phyloP scores from a whole-genome alignment of 53 echinoderm and acorn worm species.

The Stichopus horrens region DNA sequence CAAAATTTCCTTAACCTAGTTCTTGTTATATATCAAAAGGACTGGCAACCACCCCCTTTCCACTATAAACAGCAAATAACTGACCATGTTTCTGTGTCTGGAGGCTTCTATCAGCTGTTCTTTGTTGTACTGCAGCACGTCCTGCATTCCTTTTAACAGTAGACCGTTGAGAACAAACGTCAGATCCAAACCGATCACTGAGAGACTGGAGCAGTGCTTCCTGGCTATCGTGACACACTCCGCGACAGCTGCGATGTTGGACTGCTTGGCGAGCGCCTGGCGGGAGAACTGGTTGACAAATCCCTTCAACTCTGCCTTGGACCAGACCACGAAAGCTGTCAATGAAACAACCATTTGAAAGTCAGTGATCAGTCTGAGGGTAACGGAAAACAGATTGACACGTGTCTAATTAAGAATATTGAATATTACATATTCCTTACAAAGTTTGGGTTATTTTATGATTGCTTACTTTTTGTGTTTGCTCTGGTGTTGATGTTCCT shows the following conservation, averaged over 20 bases:
- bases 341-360: not conserved
- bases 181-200: slow-evolving; percentile 82
- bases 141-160: slow-evolving; percentile 77
- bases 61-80: slow-evolving; percentile 5
- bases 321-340: slow-evolving; percentile 94
- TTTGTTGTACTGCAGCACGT: slow-evolving; percentile 82
- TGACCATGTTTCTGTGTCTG: slow-evolving; percentile 87
- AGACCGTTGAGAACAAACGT: slow-evolving; percentile 87
- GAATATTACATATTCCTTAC: too few species aligned
- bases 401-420: too few species aligned
- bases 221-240: slow-evolving; percentile 89
- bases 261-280: slow-evolving; percentile 94
- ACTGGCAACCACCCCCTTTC: too few species aligned
- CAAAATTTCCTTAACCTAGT: too few species aligned
- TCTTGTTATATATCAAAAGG: too few species aligned
- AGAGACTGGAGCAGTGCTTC: slow-evolving; percentile 72
- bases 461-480: too few species aligned
- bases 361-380: not conserved
- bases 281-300: slow-evolving; percentile 88
- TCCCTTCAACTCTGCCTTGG: slow-evolving; percentile 84
- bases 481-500: too few species aligned
- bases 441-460: too few species aligned
- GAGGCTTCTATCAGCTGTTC: slow-evolving; percentile 96
- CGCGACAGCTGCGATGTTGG: slow-evolving; percentile 81
- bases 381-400: too few species aligned